Base-by-base conservation (phyloP, 1,140 invertebrate genomes). In the Heterodera schachtii region DNA sequence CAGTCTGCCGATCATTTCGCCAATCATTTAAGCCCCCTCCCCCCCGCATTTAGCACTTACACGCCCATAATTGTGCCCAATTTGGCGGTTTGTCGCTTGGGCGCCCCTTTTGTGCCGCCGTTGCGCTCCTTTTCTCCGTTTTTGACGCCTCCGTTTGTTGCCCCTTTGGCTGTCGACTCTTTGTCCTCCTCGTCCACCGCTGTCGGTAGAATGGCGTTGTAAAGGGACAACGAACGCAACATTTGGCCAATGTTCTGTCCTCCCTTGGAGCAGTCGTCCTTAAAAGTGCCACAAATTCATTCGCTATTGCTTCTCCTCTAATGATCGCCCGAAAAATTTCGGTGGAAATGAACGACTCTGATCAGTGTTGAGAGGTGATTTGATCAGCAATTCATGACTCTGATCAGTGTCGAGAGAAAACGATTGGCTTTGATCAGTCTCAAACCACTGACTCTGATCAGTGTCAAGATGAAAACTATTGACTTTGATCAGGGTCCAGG, bases 21-120 rank as follows among this genome's bases (percentile, higher is more conserved):
- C n/a, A n/a, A n/a, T n/a, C n/a, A n/a, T n/a, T n/a, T n/a, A n/a
- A n/a, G n/a, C n/a, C n/a, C n/a, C n/a, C n/a, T n/a, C n/a, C n/a
- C n/a, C n/a, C n/a, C n/a, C 3, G 52, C 4, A 16, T 52, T n/a
- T 67, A 46, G n/a, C 16, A 69, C 77, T n/a, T 69, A 78, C 77
- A 99, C 97, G 78, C 98, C 98, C 89, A 98, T 94, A 85, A 99
- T 92, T 8, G 96, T 99, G 82, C 98, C 98, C 93, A 99, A 86
- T 76, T 89, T 87, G 5, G 83, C 82, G 16, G 87, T 69, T 87
- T 89, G 76, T 41, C 31, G 78, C 41, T 47, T 80, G 75, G 13
- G 31, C 31, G 1, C 47, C 46, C 31, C 19, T n/a, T 46, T 67
- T 57, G 49, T 46, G 49, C 64, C 71, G 64, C 44, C 67, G 31